phyloP scores from a whole-genome alignment of 2,113 vertebrate genomes.

The Oceanodroma tethys region DNA sequence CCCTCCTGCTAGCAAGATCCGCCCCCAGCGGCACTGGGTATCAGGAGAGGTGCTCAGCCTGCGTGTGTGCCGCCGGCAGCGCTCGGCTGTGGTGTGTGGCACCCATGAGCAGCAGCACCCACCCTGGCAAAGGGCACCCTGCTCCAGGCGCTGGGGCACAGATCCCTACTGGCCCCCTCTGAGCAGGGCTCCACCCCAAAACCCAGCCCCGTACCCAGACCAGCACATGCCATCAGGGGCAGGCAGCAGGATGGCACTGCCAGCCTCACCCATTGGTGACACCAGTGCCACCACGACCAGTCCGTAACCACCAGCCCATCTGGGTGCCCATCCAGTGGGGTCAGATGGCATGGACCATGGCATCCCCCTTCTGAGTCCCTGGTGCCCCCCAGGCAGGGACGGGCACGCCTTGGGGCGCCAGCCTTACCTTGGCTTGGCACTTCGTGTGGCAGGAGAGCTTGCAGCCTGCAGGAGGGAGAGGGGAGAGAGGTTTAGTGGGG shows the following conservation, averaged over 20 bases:
- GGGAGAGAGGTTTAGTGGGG: background rate
- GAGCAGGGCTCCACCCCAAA: background rate
- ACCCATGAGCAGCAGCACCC: background rate
- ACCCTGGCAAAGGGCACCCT: background rate
- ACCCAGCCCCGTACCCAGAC: accelerated
- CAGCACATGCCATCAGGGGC: accelerated
- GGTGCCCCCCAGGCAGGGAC: accelerated
- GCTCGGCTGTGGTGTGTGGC: accelerated
- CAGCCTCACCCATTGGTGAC: background rate
- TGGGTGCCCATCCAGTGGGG: accelerated
- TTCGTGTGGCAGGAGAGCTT: constrained; percentile 64
- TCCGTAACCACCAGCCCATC: background rate
- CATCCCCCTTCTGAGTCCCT: background rate
- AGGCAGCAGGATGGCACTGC: background rate
- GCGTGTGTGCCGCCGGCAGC: background rate
- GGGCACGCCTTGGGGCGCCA: accelerated
- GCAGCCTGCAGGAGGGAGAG: background rate
- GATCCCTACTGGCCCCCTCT: background rate
- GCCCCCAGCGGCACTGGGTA: background rate
- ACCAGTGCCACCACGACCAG: background rate
- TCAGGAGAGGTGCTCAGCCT: background rate
- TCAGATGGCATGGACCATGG: background rate
- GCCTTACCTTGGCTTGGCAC: constrained; percentile 60
- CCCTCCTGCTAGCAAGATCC: background rate
- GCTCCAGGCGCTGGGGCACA: background rate